Conservation (phyloP, 2,888 invertebrate species). For the Chloroclysta siterata region DNA sequence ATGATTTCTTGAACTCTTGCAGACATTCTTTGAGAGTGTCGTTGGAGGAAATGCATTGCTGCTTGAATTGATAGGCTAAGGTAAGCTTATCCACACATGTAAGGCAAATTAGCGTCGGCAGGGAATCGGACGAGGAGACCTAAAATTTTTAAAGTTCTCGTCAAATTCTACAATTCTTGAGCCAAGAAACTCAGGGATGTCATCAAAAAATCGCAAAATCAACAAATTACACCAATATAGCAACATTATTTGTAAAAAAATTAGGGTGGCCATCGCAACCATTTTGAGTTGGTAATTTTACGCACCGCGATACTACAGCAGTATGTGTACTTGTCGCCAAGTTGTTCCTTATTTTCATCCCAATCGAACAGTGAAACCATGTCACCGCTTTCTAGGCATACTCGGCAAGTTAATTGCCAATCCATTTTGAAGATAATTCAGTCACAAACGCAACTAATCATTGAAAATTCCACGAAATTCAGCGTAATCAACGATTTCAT, state of each 20-base stretch:
- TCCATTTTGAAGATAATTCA: constrained; percentile 67
- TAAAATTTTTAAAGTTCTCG: constrained; percentile 52
- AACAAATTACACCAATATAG: constrained; percentile 75
- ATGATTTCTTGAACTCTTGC: constrained; percentile 75
- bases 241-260: constrained; percentile 82
- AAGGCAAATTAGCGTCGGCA: constrained; percentile 80
- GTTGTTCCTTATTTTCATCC: constrained; percentile 84
- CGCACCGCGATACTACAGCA: constrained; percentile 81
- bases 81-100: constrained; percentile 80
- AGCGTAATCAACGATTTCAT: constrained; percentile 44
- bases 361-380: constrained; percentile 84
- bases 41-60: constrained; percentile 78
- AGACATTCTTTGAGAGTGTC: constrained; percentile 80
- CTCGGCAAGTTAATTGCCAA: constrained; percentile 83
- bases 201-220: constrained; percentile 73
- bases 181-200: constrained; percentile 67
- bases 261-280: constrained; percentile 85
- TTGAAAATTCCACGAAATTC: constrained; percentile 54
- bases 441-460: constrained; percentile 43
- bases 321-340: constrained; percentile 78
- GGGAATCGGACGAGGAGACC: constrained; percentile 75
- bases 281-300: constrained; percentile 80
- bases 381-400: constrained; percentile 80
- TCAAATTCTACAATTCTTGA: constrained; percentile 40
- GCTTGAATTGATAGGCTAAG: constrained; percentile 79